Conservation (phyloP, 2,888 invertebrate species). For the Nephrotoma flavescens region DNA sequence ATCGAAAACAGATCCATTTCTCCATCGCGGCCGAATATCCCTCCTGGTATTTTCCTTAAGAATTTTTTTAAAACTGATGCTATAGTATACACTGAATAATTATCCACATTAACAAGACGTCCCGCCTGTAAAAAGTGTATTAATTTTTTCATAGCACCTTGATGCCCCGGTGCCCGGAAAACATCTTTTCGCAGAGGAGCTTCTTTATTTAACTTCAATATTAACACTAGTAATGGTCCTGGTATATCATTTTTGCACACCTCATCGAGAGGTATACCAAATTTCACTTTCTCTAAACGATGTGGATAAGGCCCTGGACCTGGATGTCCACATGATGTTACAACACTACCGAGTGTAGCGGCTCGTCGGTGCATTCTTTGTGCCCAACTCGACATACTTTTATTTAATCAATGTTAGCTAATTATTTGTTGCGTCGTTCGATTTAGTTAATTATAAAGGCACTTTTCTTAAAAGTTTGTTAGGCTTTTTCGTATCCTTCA, state of each 20-base stretch:
- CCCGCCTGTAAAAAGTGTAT: constrained; percentile 84
- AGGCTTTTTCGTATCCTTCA: not conserved
- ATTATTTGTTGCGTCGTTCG: constrained; percentile 7
- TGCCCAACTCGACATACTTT: constrained; percentile 74
- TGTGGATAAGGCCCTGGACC: constrained; percentile 64
- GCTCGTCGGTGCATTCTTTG: constrained; percentile 84
- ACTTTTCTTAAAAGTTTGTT: not conserved
- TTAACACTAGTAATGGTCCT: constrained; percentile 78
- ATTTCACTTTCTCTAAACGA: constrained; percentile 84
- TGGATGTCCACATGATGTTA: constrained; percentile 81
- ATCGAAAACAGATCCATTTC: constrained; percentile 83
- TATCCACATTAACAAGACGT: constrained; percentile 79
- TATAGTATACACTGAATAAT: constrained; percentile 93
- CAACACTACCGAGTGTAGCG: constrained; percentile 78
- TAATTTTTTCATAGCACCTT: constrained; percentile 86
- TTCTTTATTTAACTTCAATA: constrained; percentile 87
- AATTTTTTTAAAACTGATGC: constrained; percentile 98
- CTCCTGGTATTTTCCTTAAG: constrained; percentile 89
- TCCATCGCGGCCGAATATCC: constrained; percentile 84
- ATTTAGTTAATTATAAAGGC: constrained; percentile 3
- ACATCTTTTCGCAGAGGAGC: constrained; percentile 87
- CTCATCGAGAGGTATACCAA: constrained; percentile 80
- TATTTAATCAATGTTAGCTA: not conserved
- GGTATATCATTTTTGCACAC: constrained; percentile 94
- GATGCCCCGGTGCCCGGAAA: constrained; percentile 88